Percentiles rank a stretch among this genome's conserved stretches.
phyloP scores from a whole-genome alignment of 2,888 invertebrate genomes.

The Alsophila aescularia region DNA sequence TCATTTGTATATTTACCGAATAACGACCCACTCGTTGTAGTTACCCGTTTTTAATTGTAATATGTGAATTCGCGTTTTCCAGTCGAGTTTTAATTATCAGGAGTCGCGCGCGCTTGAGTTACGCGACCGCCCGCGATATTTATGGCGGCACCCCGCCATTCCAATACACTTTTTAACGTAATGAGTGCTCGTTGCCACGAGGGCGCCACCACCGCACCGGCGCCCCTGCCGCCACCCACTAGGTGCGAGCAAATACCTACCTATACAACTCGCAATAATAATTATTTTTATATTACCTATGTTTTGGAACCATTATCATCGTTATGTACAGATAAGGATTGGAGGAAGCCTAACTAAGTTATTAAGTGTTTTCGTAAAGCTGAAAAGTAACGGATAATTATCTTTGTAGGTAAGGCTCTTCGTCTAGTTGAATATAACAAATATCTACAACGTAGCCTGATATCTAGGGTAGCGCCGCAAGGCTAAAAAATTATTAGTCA shows the following conservation, averaged over 20 bases:
- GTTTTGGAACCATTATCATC: slow-evolving; percentile 27
- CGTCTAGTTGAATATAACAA: too few species aligned
- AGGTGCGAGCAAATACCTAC: slow-evolving; percentile 28
- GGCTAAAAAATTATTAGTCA: not conserved
- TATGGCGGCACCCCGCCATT: slow-evolving; percentile 77
- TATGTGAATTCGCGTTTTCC: slow-evolving; percentile 82
- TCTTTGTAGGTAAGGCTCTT: too few species aligned
- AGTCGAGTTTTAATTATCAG: slow-evolving; percentile 84
- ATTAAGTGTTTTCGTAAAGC: not conserved
- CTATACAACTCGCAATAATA: slow-evolving; percentile 36
- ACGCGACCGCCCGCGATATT: slow-evolving; percentile 85
- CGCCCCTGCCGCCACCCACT: slow-evolving; percentile 8
- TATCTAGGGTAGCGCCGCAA: too few species aligned
- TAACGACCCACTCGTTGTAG: slow-evolving; percentile 68
- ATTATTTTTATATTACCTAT: slow-evolving; percentile 50
- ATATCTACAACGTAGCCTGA: too few species aligned
- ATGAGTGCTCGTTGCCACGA: slow-evolving; percentile 72
- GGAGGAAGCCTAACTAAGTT: too few species aligned
- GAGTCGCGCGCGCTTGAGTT: slow-evolving; percentile 80
- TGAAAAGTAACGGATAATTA: not conserved
- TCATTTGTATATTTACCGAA: slow-evolving; percentile 61
- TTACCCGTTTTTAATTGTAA: slow-evolving; percentile 81
- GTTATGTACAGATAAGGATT: slow-evolving; percentile 6
- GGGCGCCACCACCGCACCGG: slow-evolving; percentile 45
- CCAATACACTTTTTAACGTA: slow-evolving; percentile 84